Evolutionary conservation across 2,113 vertebrate species (phyloP), one percentile per base, ranked within the genome.

Genomic region (Sapajus apella): DNA sequence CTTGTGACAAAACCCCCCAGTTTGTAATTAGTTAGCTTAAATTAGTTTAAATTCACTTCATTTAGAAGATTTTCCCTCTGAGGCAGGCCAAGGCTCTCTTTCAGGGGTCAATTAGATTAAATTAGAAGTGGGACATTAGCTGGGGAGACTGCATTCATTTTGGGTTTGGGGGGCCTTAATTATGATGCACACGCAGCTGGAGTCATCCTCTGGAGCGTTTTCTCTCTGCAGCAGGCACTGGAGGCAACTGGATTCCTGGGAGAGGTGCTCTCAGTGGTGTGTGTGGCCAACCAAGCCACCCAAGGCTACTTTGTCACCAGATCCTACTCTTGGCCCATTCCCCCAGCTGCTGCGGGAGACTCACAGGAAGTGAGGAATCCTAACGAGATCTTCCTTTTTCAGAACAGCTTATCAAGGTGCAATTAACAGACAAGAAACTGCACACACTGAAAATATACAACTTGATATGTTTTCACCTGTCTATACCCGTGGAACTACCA

Each of bases 21-120:
- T 97, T 96, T 95, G 56, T 88, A 97, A 90, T 97, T 97, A 95
- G 64, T 96, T 90, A 77, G 82, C 85, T 64, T 30, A 64, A 35
- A 68, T 17, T 32, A 77, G 50, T 91, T 92, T 94, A 80, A 90
- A 77, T 95, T 96, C 86, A 91, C 87, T 88, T 84, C 66, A 66
- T 83, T 96, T 90, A 50, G 73, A 95, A 92, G 76, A 92, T 83
- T 85, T 93, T 93, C 75, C 68, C 82, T 96, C 45, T 89, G 89
- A 87, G 50, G 80, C 84, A 83, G 37, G 8, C 47, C 17, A 64
- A 85, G 45, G n/a, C n/a, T 96, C 68, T 92, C 66, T 79, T 75
- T 93, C 73, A 87, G 77, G 88, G 82, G 52, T 82, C 58, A 94
- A 89, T 89, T 96, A 87, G 64, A 94, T 95, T 90, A 95, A 89